Base-by-base conservation (phyloP, 2,113 vertebrate genomes). In the Crocuta crocuta region DNA sequence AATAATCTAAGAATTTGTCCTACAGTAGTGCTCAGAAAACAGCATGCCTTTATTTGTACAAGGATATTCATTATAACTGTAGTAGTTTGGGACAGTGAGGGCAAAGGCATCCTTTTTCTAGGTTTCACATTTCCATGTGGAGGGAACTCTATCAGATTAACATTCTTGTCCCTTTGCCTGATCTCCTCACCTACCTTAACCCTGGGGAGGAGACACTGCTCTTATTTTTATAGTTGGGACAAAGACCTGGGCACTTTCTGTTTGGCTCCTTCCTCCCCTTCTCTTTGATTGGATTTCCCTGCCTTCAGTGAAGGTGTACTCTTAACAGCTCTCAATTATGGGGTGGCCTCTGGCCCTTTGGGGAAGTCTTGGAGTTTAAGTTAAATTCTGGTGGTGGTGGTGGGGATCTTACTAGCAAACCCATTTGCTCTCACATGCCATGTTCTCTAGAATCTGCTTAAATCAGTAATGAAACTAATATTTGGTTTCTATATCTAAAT, bases 401-500 rank as follows among this genome's bases (percentile, higher is more conserved):
- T 50, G n/a, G 61, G 39, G 61, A 70, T 89, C 76, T 94, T 92
- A 65, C n/a, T 73, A 95, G 50, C 23, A 85, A 92, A 11, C 45
- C 74, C 15, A 26, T 45, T 94, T 81, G 65, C 15, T 85, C 24
- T 94, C n/a, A 87, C 23, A 50, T 7, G 61, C 10, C 33, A 10
- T 26, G 3, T 92, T 87, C 43, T 93, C 48, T 19, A 66, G 35
- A 89, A 81, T 48, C 33, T 4, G 0, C 26, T 58, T 94, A 84
- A 71, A 82, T 91, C 15, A 61, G 65, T 76, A 66, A 87, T 61
- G 50, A 87, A 95, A 89, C 10, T 74, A 21, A 33, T 76, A 61
- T 65, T 93, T 83, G n/a, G 66, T 92, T 90, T 94, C 31, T 90
- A 8, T 86, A 61, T 84, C 63, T 92, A 68, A 76, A 94, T 93